Conservation (phyloP, 2,888 invertebrate genomes). For the Acrobasis repandana region DNA sequence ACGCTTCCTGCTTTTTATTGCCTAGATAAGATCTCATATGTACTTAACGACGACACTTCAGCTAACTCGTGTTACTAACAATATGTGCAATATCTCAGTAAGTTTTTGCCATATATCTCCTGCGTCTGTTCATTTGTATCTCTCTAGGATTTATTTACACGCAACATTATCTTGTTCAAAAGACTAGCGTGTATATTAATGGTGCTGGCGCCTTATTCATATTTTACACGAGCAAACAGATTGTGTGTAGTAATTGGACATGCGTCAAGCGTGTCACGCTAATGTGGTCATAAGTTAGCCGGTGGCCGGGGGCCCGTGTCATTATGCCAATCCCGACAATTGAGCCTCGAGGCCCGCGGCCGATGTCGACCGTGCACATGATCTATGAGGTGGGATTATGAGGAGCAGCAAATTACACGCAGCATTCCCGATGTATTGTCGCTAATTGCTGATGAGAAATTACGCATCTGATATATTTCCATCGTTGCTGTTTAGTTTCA, state of each 20-base stretch:
- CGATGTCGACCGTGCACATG: conserved; percentile 50
- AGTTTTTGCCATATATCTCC: conserved; percentile 76
- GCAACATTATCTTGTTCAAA: conserved; percentile 76
- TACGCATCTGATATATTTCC: background rate
- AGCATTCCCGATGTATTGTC: conserved; percentile 29
- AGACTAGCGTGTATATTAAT: conserved; percentile 70
- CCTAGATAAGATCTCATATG: conserved; percentile 6
- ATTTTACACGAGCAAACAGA: conserved; percentile 74
- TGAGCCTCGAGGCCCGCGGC: conserved; percentile 50
- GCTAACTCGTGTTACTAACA: conserved; percentile 53
- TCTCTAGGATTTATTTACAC: conserved; percentile 71
- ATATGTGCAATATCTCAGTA: conserved; percentile 63
- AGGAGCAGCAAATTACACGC: conserved; percentile 57
- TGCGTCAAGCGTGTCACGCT: conserved; percentile 76
- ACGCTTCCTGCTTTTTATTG: conserved; percentile 18
- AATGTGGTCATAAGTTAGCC: conserved; percentile 76
- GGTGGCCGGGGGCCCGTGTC: conserved; percentile 67
- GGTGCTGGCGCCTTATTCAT: conserved; percentile 66
- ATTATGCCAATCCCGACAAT: conserved; percentile 76
- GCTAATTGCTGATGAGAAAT: conserved; percentile 6
- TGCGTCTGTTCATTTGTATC: conserved; percentile 69
- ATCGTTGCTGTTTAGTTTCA: background rate
- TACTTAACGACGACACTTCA: conserved; percentile 17
- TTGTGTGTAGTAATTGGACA: conserved; percentile 80
- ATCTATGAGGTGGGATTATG: conserved; percentile 70